Conservation (phyloP, 2,797 vertebrate genomes). For the Premnoplex brunnescens region DNA sequence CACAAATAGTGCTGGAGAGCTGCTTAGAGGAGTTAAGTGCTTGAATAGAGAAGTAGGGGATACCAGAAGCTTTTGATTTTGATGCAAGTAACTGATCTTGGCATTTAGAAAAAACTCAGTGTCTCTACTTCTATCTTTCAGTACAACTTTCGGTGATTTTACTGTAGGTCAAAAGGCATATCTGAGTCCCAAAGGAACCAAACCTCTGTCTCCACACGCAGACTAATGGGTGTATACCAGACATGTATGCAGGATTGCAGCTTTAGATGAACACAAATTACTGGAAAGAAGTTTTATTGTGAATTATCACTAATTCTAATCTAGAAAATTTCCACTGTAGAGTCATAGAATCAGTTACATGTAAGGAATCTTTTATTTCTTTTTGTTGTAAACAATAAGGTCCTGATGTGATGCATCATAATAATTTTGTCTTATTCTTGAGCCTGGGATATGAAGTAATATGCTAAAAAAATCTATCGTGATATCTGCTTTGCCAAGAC, state of each 20-base stretch:
- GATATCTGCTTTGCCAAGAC: not conserved
- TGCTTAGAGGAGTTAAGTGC: not conserved
- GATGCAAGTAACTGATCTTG: not conserved
- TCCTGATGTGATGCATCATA: not conserved
- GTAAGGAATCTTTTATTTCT: not conserved
- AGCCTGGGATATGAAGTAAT: not conserved
- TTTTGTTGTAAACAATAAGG: not conserved
- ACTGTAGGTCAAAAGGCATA: not conserved
- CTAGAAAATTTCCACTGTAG: not conserved
- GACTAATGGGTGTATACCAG: not conserved
- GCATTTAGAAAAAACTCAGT: not conserved
- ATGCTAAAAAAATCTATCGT: not conserved
- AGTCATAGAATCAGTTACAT: not conserved
- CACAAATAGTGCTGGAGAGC: not conserved
- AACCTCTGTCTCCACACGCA: not conserved
- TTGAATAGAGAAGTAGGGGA: not conserved
- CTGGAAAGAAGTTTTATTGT: not conserved
- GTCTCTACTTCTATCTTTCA: not conserved
- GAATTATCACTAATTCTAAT: not conserved
- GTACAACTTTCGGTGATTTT: not conserved
- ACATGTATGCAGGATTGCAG: accelerated
- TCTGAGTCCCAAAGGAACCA: not conserved
- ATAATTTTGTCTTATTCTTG: not conserved
- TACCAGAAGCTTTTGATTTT: not conserved
- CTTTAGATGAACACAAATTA: not conserved